Evolutionary conservation across 2,797 vertebrate genomes (phyloP).

Genomic region (Alauda arvensis): DNA sequence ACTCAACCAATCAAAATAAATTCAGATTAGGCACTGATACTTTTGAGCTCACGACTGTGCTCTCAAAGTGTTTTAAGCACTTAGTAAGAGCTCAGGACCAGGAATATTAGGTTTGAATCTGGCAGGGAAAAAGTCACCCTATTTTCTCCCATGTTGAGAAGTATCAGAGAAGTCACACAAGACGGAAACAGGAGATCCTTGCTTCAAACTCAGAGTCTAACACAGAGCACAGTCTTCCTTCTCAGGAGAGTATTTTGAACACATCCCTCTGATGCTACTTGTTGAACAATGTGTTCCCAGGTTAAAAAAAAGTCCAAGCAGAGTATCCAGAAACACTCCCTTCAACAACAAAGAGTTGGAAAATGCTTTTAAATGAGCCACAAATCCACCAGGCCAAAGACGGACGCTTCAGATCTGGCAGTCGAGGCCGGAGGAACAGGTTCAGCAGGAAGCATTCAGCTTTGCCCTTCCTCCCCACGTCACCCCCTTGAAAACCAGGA

Average conservation of each 20-base stretch:
- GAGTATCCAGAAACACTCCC: background rate
- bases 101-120: background rate
- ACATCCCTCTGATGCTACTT: background rate
- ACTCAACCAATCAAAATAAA: background rate
- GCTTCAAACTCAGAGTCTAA: background rate
- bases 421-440: background rate
- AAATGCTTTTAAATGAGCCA: conserved; percentile 40
- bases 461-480: background rate
- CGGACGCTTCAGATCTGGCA: background rate
- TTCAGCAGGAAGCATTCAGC: conserved; percentile 29
- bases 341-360: conserved; percentile 5
- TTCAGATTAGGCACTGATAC: background rate
- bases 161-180: background rate
- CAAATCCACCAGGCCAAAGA: conserved; percentile 10
- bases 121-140: background rate
- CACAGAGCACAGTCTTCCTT: background rate
- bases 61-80: background rate
- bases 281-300: background rate
- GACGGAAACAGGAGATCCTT: background rate
- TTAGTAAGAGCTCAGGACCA: background rate
- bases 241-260: background rate
- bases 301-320: background rate
- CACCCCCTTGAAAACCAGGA: conserved; percentile 11
- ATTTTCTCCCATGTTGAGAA: background rate
- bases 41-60: background rate